A percentile compares a stretch with the other conserved stretches of the same genome.
Evolutionary conservation across 2,888 invertebrate genomes (phyloP).

Genomic region (Scaptomyza flava): DNA sequence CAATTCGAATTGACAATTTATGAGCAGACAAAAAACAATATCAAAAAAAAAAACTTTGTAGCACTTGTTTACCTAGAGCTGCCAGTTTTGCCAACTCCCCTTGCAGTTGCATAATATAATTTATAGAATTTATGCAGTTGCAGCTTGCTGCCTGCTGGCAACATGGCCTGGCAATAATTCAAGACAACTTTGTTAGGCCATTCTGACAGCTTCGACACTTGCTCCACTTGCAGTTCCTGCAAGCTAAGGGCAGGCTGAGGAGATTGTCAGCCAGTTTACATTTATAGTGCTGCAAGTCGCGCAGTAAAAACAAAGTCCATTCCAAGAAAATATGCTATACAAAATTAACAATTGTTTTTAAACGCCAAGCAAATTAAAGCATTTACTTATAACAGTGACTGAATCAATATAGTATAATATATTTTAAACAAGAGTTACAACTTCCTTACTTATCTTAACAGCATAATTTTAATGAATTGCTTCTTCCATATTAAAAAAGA

Average conservation of each 20-base stretch:
- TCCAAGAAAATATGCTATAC: not conserved
- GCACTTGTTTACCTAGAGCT: conserved; percentile 53
- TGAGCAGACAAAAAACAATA: conserved; percentile 36
- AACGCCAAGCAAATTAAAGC: not conserved
- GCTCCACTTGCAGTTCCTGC: not conserved
- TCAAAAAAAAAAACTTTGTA: conserved; percentile 40
- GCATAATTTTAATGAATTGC: not conserved
- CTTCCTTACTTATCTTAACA: too few relatives aligned
- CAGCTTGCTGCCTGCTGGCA: conserved; percentile 33
- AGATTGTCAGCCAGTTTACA: not conserved
- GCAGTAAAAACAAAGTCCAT: not conserved
- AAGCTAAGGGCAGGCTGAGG: not conserved
- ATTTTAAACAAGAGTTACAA: too few relatives aligned
- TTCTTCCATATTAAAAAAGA: not conserved
- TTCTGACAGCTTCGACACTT: conserved; percentile 32
- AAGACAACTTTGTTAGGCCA: conserved; percentile 40
- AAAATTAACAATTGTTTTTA: not conserved
- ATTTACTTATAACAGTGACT: not conserved
- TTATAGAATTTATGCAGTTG: conserved; percentile 49
- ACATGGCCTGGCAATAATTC: conserved; percentile 49
- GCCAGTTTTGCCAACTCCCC: conserved; percentile 13
- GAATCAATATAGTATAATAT: too few relatives aligned
- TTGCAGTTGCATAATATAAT: conserved; percentile 38
- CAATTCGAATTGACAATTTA: conserved; percentile 43
- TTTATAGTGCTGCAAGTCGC: not conserved